A percentile compares a stretch with the other conserved stretches of the same genome.
Conservation (phyloP, 2,113 vertebrate species). For the Pterocles burchelli region DNA sequence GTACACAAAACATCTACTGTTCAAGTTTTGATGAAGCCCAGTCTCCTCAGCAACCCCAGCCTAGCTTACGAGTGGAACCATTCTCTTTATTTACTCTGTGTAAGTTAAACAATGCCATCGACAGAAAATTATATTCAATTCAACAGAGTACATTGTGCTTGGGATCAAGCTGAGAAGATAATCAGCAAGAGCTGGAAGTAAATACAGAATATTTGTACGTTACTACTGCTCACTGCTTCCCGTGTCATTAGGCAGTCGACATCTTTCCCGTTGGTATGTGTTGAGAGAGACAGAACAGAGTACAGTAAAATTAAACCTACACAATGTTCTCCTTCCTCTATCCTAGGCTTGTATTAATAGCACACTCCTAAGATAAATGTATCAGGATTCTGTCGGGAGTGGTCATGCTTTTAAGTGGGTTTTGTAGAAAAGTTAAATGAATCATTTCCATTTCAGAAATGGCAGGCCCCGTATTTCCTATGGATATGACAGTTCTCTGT, state of each 20-base stretch:
- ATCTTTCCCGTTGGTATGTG: background rate
- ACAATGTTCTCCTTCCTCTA: conserved; percentile 27
- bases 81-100: background rate
- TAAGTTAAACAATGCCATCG: conserved; percentile 17
- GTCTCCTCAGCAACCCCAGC: conserved; percentile 34
- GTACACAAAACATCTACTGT: conserved; percentile 67
- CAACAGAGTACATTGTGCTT: conserved; percentile 61
- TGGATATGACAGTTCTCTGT: conserved; percentile 52
- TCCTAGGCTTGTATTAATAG: conserved; percentile 62
- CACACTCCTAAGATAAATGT: conserved; percentile 40
- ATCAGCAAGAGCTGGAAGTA: conserved; percentile 40
- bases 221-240: background rate
- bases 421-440: conserved; percentile 49
- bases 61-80: conserved; percentile 47
- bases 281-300: conserved; percentile 34
- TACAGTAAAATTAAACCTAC: conserved; percentile 20
- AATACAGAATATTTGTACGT: background rate
- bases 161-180: conserved; percentile 44
- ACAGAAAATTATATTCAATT: background rate
- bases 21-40: conserved; percentile 69
- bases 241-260: background rate
- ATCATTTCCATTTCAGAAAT: conserved; percentile 52
- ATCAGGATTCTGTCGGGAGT: background rate
- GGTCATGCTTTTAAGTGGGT: background rate
- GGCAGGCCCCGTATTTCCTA: conserved; percentile 46